These are phyloP conservation scores for Chamaetylas fuelleborni DNA, from an alignment of 2,113 vertebrate species.

Conservation along the genomic window DNA sequence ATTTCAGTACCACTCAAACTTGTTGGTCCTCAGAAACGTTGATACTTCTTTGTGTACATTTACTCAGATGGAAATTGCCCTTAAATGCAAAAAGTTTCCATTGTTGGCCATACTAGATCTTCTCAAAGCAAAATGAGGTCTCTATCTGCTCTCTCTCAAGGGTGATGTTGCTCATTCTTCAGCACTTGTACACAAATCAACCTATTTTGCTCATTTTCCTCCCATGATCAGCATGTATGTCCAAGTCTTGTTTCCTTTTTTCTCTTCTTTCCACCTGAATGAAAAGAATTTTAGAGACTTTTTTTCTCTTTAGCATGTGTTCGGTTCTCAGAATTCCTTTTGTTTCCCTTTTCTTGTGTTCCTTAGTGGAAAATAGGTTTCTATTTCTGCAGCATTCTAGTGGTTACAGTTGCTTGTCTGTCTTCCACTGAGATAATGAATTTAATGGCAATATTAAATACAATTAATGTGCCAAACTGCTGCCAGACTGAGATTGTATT, in stretches of 20 bases:
- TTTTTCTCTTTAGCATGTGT: not conserved
- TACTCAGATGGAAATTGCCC: not conserved
- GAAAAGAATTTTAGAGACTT: not conserved
- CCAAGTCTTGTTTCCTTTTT: not conserved
- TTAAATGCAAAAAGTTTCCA: not conserved
- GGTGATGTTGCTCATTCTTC: not conserved
- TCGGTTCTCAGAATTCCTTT: not conserved
- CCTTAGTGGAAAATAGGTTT: not conserved
- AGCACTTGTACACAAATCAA: rapidly evolving
- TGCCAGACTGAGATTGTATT: not conserved
- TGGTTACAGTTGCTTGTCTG: not conserved
- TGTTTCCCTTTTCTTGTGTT: not conserved
- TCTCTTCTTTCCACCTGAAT: too few relatives aligned
- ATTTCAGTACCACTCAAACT: not conserved
- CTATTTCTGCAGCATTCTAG: not conserved
- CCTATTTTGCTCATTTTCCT: not conserved
- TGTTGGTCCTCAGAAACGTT: not conserved
- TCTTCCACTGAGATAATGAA: not conserved
- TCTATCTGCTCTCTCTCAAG: not conserved
- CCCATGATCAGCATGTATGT: rapidly evolving
- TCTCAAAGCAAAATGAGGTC: not conserved
- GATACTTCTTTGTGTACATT: not conserved
- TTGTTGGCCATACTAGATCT: not conserved
- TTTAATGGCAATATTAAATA: not conserved
- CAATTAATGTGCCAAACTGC: not conserved